A percentile compares a stretch with the other conserved stretches of the same genome.
Evolutionary conservation across 2,113 vertebrate species (phyloP).

Genomic region (Leptocoma aspasia): DNA sequence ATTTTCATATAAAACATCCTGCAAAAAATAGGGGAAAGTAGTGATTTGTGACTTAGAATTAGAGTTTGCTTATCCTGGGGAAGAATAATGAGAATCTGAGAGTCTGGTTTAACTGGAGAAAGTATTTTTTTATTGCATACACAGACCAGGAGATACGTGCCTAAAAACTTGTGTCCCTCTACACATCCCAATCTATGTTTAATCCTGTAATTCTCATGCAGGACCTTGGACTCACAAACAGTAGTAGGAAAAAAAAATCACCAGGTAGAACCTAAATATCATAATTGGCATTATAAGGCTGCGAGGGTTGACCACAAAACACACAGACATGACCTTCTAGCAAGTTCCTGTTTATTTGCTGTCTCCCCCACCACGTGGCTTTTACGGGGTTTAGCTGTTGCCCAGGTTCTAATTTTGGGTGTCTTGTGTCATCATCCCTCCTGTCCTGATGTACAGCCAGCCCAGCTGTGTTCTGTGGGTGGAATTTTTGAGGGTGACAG

Average conservation of each 20-base stretch:
- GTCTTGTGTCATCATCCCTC: background rate
- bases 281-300: background rate
- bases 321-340: background rate
- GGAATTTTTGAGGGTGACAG: background rate
- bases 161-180: background rate
- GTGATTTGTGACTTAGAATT: background rate
- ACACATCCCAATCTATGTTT: background rate
- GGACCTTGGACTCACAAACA: background rate
- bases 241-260: background rate
- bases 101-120: background rate
- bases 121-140: background rate
- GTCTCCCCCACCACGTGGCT: rapidly evolving
- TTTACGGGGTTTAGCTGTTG: background rate
- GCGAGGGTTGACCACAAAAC: background rate
- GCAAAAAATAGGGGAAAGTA: background rate
- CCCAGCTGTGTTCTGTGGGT: background rate
- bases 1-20: background rate
- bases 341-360: background rate
- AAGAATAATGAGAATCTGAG: background rate
- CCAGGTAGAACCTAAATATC: background rate
- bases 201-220: background rate
- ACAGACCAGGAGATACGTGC: rapidly evolving
- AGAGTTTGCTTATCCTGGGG: background rate
- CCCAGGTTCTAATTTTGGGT: background rate
- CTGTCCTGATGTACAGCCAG: background rate